Percentiles rank a stretch among this genome's conserved stretches.
Conservation (phyloP, 2,113 vertebrate species). For the Gorsachius goisagi region DNA sequence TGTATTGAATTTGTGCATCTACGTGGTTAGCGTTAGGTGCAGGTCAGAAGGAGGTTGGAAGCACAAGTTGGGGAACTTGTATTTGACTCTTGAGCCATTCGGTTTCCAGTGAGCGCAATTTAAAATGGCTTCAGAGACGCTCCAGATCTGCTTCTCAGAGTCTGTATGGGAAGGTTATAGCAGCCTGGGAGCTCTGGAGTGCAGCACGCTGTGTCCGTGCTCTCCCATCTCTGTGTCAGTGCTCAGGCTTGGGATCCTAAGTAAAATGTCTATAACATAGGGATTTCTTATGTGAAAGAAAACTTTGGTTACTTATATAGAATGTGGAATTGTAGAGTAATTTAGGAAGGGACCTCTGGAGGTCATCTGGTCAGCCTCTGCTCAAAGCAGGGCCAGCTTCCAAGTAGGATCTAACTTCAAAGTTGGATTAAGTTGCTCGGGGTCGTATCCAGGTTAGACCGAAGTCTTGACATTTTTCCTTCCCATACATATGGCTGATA, state of each 20-base stretch:
- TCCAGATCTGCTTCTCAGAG: not conserved
- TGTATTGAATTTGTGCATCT: not conserved
- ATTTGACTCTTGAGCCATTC: not conserved
- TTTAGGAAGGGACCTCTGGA: not conserved
- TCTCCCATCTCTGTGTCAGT: not conserved
- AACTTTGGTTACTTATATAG: not conserved
- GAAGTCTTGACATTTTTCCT: not conserved
- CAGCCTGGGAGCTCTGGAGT: not conserved
- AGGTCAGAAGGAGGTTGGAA: not conserved
- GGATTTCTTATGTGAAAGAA: not conserved
- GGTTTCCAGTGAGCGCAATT: not conserved
- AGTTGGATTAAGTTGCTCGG: not conserved
- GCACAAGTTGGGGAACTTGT: not conserved
- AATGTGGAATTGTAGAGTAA: not conserved
- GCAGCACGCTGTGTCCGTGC: not conserved
- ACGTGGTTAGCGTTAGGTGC: not conserved
- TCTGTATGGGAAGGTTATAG: not conserved
- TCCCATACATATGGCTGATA: not conserved
- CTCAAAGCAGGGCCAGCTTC: not conserved
- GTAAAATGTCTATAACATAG: not conserved
- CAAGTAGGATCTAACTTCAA: not conserved
- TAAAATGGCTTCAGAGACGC: not conserved
- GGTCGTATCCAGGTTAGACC: not conserved
- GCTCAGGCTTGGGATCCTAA: not conserved
- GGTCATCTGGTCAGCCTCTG: not conserved